A percentile compares a stretch with the other conserved stretches of the same genome.
Evolutionary conservation across 2,888 invertebrate species (phyloP).

Genomic region (Hemistola chrysoprasaria): DNA sequence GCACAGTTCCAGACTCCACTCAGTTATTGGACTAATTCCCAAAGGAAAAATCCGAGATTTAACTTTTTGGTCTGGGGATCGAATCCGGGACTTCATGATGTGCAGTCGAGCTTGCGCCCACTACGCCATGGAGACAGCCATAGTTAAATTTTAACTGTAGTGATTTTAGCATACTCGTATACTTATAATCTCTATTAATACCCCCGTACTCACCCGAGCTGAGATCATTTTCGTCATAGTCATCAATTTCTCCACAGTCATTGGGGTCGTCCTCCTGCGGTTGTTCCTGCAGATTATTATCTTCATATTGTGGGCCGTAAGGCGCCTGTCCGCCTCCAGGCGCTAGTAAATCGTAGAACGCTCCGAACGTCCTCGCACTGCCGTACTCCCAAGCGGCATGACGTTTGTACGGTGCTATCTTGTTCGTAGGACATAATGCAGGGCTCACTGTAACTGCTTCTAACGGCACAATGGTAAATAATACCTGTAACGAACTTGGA

Average conservation of each 20-base stretch:
- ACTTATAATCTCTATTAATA: too few relatives aligned
- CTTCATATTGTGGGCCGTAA: slow-evolving; percentile 33
- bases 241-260: slow-evolving; percentile 73
- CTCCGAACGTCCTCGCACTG: slow-evolving; percentile 56
- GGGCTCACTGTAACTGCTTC: slow-evolving; percentile 61
- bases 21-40: too few relatives aligned
- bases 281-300: slow-evolving; percentile 52
- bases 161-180: too few relatives aligned
- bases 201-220: slow-evolving; percentile 55
- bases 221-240: slow-evolving; percentile 72
- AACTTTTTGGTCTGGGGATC: too few relatives aligned
- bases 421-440: slow-evolving; percentile 67
- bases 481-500: slow-evolving; percentile 35
- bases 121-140: too few relatives aligned
- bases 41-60: too few relatives aligned
- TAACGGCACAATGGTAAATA: slow-evolving; percentile 37
- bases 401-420: slow-evolving; percentile 65
- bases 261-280: slow-evolving; percentile 61
- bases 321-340: slow-evolving; percentile 35
- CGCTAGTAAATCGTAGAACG: slow-evolving; percentile 52
- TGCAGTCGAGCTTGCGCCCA: too few relatives aligned
- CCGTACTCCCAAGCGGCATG: slow-evolving; percentile 36
- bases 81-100: too few relatives aligned
- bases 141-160: too few relatives aligned
- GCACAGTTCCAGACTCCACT: too few relatives aligned